phyloP scores from a whole-genome alignment of 2,113 vertebrate genomes.

The Platysternon megacephalum region DNA sequence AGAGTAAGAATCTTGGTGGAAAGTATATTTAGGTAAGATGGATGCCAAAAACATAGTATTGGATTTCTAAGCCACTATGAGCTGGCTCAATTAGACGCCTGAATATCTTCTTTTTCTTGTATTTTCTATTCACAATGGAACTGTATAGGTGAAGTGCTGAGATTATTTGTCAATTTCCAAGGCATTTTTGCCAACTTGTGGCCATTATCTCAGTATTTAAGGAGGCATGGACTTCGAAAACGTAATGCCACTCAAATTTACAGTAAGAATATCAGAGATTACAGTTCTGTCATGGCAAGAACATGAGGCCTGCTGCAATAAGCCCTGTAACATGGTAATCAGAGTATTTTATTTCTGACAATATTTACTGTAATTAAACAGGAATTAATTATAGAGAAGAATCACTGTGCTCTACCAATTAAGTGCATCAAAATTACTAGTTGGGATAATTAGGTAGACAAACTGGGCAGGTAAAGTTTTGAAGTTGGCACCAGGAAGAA shows the following conservation, averaged over 20 bases:
- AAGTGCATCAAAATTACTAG: slow-evolving; percentile 73
- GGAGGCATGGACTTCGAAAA: background rate
- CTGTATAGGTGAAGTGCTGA: background rate
- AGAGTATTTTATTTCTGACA: slow-evolving; percentile 65
- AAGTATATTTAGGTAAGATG: background rate
- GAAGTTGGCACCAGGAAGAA: slow-evolving; percentile 61
- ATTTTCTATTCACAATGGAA: background rate
- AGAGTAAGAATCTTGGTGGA: background rate
- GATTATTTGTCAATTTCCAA: background rate
- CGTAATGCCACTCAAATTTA: background rate
- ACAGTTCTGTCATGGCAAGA: background rate
- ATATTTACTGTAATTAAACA: slow-evolving; percentile 73
- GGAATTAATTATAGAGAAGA: slow-evolving; percentile 65
- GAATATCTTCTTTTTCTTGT: background rate
- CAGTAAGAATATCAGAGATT: background rate
- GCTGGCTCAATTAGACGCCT: background rate
- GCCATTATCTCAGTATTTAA: background rate
- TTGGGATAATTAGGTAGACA: slow-evolving; percentile 66
- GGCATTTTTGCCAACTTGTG: background rate
- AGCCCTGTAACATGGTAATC: background rate
- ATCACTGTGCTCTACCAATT: slow-evolving; percentile 71
- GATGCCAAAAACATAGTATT: background rate
- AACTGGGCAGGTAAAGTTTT: slow-evolving; percentile 59
- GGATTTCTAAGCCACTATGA: background rate
- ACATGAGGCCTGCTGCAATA: background rate